These are phyloP conservation scores for Chlorodrepanis virens DNA, from an alignment of 2,113 vertebrate genomes.

Conservation along the genomic window DNA sequence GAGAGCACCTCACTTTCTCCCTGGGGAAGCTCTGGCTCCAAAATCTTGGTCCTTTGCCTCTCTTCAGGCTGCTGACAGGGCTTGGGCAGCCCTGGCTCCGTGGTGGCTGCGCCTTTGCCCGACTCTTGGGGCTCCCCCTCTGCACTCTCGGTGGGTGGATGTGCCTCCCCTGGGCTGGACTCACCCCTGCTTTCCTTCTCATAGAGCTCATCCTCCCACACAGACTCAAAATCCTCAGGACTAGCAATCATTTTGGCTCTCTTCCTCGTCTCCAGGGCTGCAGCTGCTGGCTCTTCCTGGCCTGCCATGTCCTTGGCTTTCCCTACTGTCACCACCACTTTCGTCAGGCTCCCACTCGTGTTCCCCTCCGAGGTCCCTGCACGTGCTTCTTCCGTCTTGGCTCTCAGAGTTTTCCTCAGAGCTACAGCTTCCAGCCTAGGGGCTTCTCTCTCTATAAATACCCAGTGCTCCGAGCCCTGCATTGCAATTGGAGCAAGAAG, in stretches of 20 bases:
- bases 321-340: conserved; percentile 60
- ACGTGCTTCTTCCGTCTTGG: conserved; percentile 62
- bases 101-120: background rate
- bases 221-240: conserved; percentile 73
- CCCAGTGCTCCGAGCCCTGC: conserved; percentile 98
- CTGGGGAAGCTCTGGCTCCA: background rate
- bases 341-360: conserved; percentile 24
- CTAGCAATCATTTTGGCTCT: conserved; percentile 73
- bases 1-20: background rate
- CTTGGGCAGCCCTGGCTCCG: background rate
- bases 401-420: conserved; percentile 69
- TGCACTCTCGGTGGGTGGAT: background rate
- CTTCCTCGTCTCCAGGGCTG: background rate
- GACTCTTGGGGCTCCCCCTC: background rate
- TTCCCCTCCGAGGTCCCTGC: conserved; percentile 49
- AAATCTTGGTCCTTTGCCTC: background rate
- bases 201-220: conserved; percentile 66
- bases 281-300: conserved; percentile 59
- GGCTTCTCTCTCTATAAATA: conserved; percentile 95
- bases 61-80: conserved; percentile 17
- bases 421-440: conserved; percentile 82
- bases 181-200: conserved; percentile 5
- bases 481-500: conserved; percentile 95
- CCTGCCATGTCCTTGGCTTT: conserved; percentile 65
- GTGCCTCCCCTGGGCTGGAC: background rate